Percentiles rank a stretch among this genome's conserved stretches.
phyloP scores from a whole-genome alignment of 2,888 invertebrate genomes.

The Charanyca ferruginea region DNA sequence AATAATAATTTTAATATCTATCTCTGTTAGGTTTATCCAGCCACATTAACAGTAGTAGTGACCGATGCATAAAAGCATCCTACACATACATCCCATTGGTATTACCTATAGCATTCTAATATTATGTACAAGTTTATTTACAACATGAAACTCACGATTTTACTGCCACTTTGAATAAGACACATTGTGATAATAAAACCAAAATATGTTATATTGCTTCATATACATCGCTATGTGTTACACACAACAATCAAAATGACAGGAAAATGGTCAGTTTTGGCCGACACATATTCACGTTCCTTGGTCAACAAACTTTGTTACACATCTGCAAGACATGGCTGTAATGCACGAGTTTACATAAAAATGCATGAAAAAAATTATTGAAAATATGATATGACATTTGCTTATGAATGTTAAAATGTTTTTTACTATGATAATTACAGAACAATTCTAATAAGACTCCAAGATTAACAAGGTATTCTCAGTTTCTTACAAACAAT shows the following conservation, averaged over 20 bases:
- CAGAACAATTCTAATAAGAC: conserved; percentile 47
- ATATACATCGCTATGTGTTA: conserved; percentile 64
- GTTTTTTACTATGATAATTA: conserved; percentile 42
- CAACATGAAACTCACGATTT: conserved; percentile 77
- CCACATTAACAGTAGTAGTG: conserved; percentile 76
- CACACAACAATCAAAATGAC: conserved; percentile 66
- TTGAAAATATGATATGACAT: conserved; percentile 54
- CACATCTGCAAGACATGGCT: conserved; percentile 54
- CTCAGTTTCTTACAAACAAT: conserved; percentile 55
- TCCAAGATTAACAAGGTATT: conserved; percentile 49
- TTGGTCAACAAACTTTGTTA: conserved; percentile 53
- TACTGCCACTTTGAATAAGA: conserved; percentile 77
- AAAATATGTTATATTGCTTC: conserved; percentile 70
- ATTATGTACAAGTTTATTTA: conserved; percentile 83
- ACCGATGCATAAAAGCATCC: conserved; percentile 82
- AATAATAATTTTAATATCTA: conserved; percentile 64
- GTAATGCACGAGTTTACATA: conserved; percentile 51
- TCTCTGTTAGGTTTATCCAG: conserved; percentile 67
- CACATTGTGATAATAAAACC: conserved; percentile 63
- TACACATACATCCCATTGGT: conserved; percentile 83
- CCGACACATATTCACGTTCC: conserved; percentile 60
- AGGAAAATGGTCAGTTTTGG: conserved; percentile 64
- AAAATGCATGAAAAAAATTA: conserved; percentile 52
- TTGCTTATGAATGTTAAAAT: conserved; percentile 40
- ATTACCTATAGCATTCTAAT: conserved; percentile 76